Evolutionary conservation across 2,797 vertebrate species (phyloP).

Genomic region (Falco peregrinus): DNA sequence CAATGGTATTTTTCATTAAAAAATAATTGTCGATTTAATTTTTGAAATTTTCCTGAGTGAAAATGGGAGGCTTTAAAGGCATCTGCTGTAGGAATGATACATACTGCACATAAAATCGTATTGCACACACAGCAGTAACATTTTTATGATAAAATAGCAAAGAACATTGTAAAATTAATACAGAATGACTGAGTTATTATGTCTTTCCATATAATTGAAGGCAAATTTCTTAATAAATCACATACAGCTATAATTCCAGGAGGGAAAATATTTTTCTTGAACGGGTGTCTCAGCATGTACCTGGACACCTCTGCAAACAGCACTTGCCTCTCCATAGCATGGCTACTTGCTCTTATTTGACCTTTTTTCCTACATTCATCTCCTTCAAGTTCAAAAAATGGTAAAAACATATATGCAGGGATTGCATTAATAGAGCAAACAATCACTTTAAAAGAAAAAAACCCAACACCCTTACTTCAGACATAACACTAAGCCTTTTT

Average conservation of each 20-base stretch:
- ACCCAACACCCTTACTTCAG: not conserved
- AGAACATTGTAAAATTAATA: not conserved
- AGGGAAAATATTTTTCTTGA: not conserved
- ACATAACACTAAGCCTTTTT: not conserved
- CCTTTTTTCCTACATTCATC: not conserved
- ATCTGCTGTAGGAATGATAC: not conserved
- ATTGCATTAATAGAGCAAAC: not conserved
- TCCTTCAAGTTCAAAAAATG: not conserved
- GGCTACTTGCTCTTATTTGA: not conserved
- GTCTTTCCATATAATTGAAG: not conserved
- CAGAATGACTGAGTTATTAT: not conserved
- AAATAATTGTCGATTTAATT: not conserved
- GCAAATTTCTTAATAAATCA: conserved; percentile 16
- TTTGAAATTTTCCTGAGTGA: not conserved
- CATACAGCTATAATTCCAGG: not conserved
- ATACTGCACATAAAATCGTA: not conserved
- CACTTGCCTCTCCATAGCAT: not conserved
- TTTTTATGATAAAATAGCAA: not conserved
- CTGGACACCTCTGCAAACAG: not conserved
- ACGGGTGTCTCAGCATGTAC: not conserved
- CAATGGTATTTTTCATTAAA: not conserved
- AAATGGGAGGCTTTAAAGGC: not conserved
- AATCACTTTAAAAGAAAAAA: not conserved
- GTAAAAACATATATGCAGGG: not conserved
- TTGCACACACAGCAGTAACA: not conserved